Evolutionary conservation across 2,888 invertebrate species (phyloP).

Genomic region (Globia sparganii): DNA sequence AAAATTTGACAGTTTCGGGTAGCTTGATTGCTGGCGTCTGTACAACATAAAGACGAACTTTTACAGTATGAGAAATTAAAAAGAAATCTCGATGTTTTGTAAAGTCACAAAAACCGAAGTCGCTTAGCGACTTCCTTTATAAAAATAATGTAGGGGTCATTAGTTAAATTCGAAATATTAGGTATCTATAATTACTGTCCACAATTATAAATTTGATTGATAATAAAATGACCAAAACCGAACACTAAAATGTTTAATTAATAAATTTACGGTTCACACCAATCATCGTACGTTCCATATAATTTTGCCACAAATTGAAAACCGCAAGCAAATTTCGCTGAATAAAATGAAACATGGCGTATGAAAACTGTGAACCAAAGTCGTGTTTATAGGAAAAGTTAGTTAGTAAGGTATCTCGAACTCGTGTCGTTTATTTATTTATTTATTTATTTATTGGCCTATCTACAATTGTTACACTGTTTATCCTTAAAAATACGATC

Average conservation of each 20-base stretch:
- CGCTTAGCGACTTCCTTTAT: neutral
- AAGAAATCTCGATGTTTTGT: neutral
- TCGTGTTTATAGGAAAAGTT: constrained; percentile 22
- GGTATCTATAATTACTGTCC: neutral
- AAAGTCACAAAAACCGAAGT: neutral
- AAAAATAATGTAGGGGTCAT: neutral
- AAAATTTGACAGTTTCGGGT: too few species aligned
- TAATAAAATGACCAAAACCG: neutral
- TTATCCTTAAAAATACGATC: too few species aligned
- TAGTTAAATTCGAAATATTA: neutral
- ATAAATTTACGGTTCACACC: constrained; percentile 5
- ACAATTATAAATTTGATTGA: neutral
- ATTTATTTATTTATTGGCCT: too few species aligned
- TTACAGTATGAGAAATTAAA: too few species aligned
- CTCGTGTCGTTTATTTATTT: constrained; percentile 18
- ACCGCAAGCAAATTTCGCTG: constrained; percentile 4
- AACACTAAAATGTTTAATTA: constrained; percentile 3
- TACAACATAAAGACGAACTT: too few species aligned
- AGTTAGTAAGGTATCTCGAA: constrained; percentile 8
- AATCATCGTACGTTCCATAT: constrained; percentile 7
- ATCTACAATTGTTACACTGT: too few species aligned
- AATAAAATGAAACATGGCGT: constrained; percentile 18
- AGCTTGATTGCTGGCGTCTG: too few species aligned
- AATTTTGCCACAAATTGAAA: constrained; percentile 17
- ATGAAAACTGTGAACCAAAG: constrained; percentile 17